Percentiles rank a stretch among this genome's conserved stretches.
Conservation (phyloP, 2,888 invertebrate genomes). For the Elysia crispata region DNA sequence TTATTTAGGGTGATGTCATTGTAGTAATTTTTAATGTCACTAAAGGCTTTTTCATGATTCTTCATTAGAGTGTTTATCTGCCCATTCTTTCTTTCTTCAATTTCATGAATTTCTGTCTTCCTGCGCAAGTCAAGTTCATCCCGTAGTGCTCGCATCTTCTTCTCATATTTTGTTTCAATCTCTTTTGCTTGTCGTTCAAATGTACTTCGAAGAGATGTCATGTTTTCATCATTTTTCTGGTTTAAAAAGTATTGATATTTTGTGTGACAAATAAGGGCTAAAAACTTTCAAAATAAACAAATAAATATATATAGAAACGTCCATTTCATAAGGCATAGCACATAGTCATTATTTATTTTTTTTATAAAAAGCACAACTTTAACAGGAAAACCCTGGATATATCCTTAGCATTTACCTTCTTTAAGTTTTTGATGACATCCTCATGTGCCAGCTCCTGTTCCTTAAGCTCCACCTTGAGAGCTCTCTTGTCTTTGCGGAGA, state of each 20-base stretch:
- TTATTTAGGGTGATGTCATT: constrained; percentile 96
- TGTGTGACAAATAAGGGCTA: background rate
- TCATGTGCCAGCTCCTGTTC: constrained; percentile 85
- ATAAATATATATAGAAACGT: background rate
- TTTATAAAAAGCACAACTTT: too few species aligned
- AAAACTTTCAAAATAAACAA: background rate
- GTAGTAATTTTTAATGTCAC: constrained; percentile 95
- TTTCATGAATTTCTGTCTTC: constrained; percentile 82
- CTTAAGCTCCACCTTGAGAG: constrained; percentile 83
- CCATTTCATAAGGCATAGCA: too few species aligned
- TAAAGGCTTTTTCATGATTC: constrained; percentile 90
- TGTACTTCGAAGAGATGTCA: constrained; percentile 81
- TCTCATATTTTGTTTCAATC: constrained; percentile 85
- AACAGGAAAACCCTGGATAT: too few species aligned
- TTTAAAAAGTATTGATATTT: too few species aligned
- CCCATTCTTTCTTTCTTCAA: constrained; percentile 93
- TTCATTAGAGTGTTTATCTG: constrained; percentile 88
- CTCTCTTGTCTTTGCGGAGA: constrained; percentile 86
- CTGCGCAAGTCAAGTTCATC: constrained; percentile 84
- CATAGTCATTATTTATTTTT: too few species aligned
- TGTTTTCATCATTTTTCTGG: constrained; percentile 79
- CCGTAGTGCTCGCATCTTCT: constrained; percentile 85
- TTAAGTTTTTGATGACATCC: constrained; percentile 85
- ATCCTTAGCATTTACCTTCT: constrained; percentile 80
- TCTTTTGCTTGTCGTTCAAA: constrained; percentile 85